A percentile compares a stretch with the other conserved stretches of the same genome.
Conservation (phyloP, 2,113 vertebrate species). For the Acanthochromis polyacanthus region DNA sequence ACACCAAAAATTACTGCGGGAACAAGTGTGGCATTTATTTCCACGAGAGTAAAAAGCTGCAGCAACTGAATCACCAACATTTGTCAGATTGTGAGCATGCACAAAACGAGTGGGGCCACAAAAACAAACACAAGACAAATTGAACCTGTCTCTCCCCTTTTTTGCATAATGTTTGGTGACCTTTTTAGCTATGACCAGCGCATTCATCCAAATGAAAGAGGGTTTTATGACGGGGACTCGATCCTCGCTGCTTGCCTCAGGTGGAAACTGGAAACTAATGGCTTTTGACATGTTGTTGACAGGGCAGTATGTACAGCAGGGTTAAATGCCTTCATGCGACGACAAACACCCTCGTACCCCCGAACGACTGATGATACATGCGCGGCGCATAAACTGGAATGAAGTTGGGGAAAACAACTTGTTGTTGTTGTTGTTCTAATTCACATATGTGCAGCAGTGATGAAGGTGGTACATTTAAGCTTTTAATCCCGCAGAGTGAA, state of each 20-base stretch:
- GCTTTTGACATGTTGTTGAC: constrained; percentile 71
- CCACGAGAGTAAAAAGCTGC: constrained; percentile 5
- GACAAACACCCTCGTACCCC: constrained; percentile 12
- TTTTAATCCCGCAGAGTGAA: background rate
- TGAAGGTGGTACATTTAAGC: background rate
- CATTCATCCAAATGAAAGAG: constrained; percentile 76
- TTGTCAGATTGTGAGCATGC: constrained; percentile 9
- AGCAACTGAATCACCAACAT: constrained; percentile 10
- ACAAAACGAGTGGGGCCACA: constrained; percentile 13
- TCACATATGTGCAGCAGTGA: background rate
- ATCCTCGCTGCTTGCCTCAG: constrained; percentile 62
- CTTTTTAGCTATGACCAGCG: constrained; percentile 66
- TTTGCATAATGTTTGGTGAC: constrained; percentile 71
- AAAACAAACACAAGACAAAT: constrained; percentile 45
- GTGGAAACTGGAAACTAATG: constrained; percentile 66
- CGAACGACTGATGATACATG: constrained; percentile 28
- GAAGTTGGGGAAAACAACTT: constrained; percentile 6
- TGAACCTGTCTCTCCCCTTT: constrained; percentile 52
- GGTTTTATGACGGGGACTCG: constrained; percentile 66
- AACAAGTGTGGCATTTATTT: constrained; percentile 1
- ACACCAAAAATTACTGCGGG: background rate
- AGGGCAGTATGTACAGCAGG: constrained; percentile 53
- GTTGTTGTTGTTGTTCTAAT: background rate
- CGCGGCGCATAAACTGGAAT: constrained; percentile 16
- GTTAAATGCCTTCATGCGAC: constrained; percentile 56